Conservation (phyloP, 2,113 vertebrate genomes). For the Gopherus evgoodei region DNA sequence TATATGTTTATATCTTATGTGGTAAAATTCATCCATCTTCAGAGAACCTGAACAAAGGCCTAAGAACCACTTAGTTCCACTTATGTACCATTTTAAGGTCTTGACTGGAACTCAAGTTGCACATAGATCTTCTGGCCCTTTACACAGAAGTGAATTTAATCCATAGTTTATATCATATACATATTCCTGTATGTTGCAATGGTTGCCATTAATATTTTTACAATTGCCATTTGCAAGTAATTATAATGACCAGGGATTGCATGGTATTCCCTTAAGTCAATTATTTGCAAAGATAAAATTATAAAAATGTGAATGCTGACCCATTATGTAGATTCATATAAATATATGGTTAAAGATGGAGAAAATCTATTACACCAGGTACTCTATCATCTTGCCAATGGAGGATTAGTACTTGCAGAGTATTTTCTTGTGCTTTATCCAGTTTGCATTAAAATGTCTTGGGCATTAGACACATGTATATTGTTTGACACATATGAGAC, state of each 20-base stretch:
- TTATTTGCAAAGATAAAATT: not conserved
- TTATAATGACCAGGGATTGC: not conserved
- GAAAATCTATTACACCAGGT: not conserved
- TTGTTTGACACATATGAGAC: not conserved
- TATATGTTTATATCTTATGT: not conserved
- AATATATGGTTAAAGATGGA: not conserved
- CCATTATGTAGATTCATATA: not conserved
- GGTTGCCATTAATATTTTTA: not conserved
- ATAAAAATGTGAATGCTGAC: not conserved
- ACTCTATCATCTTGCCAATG: not conserved
- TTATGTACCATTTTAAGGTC: not conserved
- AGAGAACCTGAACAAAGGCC: not conserved
- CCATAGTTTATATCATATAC: not conserved
- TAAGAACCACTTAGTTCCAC: not conserved
- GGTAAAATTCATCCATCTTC: not conserved
- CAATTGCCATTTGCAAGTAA: not conserved
- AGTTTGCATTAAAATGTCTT: not conserved
- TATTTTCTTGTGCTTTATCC: not conserved
- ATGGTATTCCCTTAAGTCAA: not conserved
- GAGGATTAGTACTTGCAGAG: not conserved
- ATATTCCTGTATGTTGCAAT: not conserved
- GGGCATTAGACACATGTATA: not conserved
- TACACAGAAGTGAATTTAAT: not conserved
- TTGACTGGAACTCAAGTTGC: not conserved
- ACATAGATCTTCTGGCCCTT: not conserved